These are phyloP conservation scores for Prorops nasuta DNA, from an alignment of 1,140 invertebrate species.

Conservation along the genomic window DNA sequence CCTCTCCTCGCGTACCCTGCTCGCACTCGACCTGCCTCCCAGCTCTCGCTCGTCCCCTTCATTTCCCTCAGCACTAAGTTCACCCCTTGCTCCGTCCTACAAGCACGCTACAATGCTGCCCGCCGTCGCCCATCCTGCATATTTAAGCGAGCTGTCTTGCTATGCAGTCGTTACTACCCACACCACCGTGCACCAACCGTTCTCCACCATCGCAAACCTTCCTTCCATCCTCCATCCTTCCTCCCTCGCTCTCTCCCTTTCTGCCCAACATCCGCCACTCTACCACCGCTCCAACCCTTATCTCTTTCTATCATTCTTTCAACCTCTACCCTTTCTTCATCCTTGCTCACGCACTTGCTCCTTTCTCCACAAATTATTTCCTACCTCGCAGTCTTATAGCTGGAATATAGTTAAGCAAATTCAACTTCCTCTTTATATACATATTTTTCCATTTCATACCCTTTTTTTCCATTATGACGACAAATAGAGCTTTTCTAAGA, in stretches of 20 bases:
- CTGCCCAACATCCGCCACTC: not conserved
- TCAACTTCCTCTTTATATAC: no score
- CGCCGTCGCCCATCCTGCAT: constrained; percentile 56
- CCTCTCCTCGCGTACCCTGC: constrained; percentile 5
- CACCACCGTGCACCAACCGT: constrained; percentile 27
- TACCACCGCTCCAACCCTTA: constrained; percentile 1
- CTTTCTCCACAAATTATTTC: no score
- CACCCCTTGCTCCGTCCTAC: constrained; percentile 47
- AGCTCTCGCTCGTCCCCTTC: constrained; percentile 35
- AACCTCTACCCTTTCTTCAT: constrained; percentile 9
- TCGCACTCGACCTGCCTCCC: constrained; percentile 12
- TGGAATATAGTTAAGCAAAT: no score
- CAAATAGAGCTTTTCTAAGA: no score
- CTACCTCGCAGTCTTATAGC: no score
- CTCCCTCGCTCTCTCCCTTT: not conserved
- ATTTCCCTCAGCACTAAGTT: constrained; percentile 46
- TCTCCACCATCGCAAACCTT: constrained; percentile 21
- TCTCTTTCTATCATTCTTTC: constrained; percentile 9
- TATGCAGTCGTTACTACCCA: constrained; percentile 45
- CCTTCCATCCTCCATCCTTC: constrained; percentile 2
- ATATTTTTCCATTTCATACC: no score
- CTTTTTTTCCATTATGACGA: no score
- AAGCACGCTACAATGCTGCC: constrained; percentile 50
- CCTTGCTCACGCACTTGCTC: constrained; percentile 2
- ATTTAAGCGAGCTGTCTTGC: constrained; percentile 57